Evolutionary conservation across 1,140 invertebrate species (phyloP).

Genomic region (Habropoda laboriosa): DNA sequence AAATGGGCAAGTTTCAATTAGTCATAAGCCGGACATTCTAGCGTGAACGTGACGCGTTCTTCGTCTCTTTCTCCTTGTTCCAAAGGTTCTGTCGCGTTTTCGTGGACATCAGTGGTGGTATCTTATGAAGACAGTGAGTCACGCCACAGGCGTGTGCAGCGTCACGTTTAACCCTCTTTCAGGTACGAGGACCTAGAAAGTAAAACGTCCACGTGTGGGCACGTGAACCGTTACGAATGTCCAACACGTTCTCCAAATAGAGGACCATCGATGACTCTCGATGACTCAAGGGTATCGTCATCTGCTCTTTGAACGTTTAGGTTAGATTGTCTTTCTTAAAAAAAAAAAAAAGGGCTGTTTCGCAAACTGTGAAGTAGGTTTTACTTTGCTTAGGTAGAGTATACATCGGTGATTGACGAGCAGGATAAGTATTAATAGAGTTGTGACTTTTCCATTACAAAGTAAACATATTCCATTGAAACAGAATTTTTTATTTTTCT

Average conservation of each 20-base stretch:
- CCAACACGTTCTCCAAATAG: neutral
- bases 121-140: conserved; percentile 29
- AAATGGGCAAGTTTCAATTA: neutral
- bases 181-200: neutral
- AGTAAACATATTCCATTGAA: neutral
- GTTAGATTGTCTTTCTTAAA: too few relatives aligned
- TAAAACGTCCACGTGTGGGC: neutral
- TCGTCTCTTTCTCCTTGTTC: neutral
- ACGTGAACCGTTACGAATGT: neutral
- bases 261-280: neutral
- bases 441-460: too few relatives aligned
- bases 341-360: too few relatives aligned
- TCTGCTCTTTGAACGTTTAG: too few relatives aligned
- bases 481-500: too few relatives aligned
- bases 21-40: neutral
- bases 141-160: neutral
- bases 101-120: neutral
- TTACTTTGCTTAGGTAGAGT: too few relatives aligned
- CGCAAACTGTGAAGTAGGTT: too few relatives aligned
- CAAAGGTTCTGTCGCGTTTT: conserved; percentile 4
- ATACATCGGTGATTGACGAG: too few relatives aligned
- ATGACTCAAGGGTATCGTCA: too few relatives aligned
- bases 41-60: neutral
- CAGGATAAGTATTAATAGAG: too few relatives aligned
- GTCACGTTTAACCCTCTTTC: conserved; percentile 1